Base-by-base conservation (phyloP, 2,888 invertebrate genomes). In the Halictus quadricinctus region DNA sequence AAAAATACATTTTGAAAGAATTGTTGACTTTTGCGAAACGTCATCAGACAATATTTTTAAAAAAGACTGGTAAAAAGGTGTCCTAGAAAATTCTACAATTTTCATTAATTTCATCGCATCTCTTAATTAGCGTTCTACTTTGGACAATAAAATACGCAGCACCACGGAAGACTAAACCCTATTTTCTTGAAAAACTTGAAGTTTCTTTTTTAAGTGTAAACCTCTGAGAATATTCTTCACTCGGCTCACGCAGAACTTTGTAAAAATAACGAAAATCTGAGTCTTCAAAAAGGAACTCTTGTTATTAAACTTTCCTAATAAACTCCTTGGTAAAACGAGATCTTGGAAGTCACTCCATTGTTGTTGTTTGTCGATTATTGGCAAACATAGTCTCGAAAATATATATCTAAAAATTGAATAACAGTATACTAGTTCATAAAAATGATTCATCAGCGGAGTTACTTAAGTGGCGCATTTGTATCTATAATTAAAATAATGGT, bases 251-350 rank as follows among this genome's bases (percentile, higher is more conserved):
- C 64, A 13, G 29, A 15, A 64, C 64, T 15, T 29, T 15, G 64
- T 7, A 15, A 64, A 64, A 64, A 64, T 64, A 64, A 64, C 64
- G 64, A 64, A 64, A 64, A 64, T 29, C 29, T 7, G 64, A 64
- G 15, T 29, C 15, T 64, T 25, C 15, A 15, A 29, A 21, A 64
- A 64, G 64, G 15, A 64, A 25, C 29, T 29, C 15, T 15, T 29
- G 25, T 64, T 64, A 29, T 64, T 5, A 64, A 64, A 64, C 64
- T 64, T 29, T 29, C 6, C 64, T 64, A 29, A 64, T 64, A 15
- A 64, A 29, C 64, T 64, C 15, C 64, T 29, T 29, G 15, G 29
- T 64, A 29, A 64, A 29, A 64, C 29, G 15, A 64, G 29, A 25
- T 60, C 54, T 21, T 18, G 60, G 15, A 29, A 25, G 15, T 15